Evolutionary conservation across 2,888 invertebrate genomes (phyloP), one percentile per base, ranked within the genome.

Genomic region (Siphlonurus alternatus): DNA sequence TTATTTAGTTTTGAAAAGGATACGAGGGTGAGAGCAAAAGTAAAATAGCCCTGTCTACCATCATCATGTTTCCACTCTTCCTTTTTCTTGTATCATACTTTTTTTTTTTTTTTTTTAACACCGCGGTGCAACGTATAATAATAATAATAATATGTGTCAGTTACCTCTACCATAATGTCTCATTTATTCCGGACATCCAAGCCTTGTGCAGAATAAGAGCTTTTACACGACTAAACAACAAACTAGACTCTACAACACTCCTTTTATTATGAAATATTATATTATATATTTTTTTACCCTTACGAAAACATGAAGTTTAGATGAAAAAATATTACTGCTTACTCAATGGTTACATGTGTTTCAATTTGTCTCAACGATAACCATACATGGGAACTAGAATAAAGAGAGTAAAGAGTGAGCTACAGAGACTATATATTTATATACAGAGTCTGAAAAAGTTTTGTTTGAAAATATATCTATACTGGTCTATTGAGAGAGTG

Each of bases 311-410:
- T 5, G 15, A 38, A 15, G 5, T 38, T 38, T 38, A 56, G 20
- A 56, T 56, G 56, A 56, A 56, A 22, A 56, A 56, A 56, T 56
- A 56, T n/a, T 56, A 22, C 56, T 22, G 56, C 19, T 22, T 22
- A 22, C 7, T 56, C 56, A 56, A 56, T 56, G 56, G 56, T 22
- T 56, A 56, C 56, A 56, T 56, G 56, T 56, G 56, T 56, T 56
- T 56, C 56, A 56, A 56, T 56, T 56, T 56, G 56, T 56, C n/a
- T 22, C 15, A 38, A 38, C 38, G 38, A 38, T 38, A 38, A 38
- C 38, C 38, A 38, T 38, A 38, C 38, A 38, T 10, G 38, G 15
- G 15, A 38, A 38, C 38, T 38, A 38, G 38, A 38, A 38, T 38
- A 38, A 10, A 38, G 15, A 38, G 38, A 38, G 38, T 15, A 38